Evolutionary conservation across 2,113 vertebrate genomes (phyloP).

Genomic region (Rhea americana): DNA sequence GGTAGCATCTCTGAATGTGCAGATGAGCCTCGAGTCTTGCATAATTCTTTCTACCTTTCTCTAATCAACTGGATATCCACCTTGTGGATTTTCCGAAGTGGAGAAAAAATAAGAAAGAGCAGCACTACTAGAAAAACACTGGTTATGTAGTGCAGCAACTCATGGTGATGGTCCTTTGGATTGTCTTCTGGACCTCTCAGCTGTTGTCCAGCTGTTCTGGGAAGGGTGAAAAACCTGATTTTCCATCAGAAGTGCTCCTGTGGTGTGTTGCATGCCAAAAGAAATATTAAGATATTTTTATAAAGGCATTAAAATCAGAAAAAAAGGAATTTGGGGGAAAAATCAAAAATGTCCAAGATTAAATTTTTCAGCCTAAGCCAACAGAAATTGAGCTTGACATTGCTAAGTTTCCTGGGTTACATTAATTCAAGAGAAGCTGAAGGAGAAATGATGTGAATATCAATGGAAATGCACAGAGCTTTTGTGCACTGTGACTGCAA

Average conservation of each 20-base stretch:
- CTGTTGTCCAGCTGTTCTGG: not conserved
- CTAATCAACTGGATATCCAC: not conserved
- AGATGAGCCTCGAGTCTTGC: not conserved
- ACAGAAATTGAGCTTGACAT: not conserved
- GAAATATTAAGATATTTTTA: not conserved
- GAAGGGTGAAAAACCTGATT: not conserved
- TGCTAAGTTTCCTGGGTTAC: not conserved
- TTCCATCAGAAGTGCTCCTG: not conserved
- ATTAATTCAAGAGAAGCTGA: constrained; percentile 12
- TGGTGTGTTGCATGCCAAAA: not conserved
- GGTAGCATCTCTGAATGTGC: not conserved
- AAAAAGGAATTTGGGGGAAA: not conserved
- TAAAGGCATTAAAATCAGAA: not conserved
- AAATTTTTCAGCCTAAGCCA: not conserved
- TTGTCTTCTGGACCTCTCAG: not conserved
- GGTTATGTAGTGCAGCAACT: not conserved
- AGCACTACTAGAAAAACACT: not conserved
- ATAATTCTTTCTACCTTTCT: not conserved
- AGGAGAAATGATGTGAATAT: not conserved
- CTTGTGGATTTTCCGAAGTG: not conserved
- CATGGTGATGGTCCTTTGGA: rapidly evolving
- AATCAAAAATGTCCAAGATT: not conserved
- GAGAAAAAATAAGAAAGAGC: rapidly evolving
- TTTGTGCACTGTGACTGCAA: not conserved
- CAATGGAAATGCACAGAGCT: not conserved